Conservation (phyloP, 2,888 invertebrate species). For the Mesopsocus fuscifrons region DNA sequence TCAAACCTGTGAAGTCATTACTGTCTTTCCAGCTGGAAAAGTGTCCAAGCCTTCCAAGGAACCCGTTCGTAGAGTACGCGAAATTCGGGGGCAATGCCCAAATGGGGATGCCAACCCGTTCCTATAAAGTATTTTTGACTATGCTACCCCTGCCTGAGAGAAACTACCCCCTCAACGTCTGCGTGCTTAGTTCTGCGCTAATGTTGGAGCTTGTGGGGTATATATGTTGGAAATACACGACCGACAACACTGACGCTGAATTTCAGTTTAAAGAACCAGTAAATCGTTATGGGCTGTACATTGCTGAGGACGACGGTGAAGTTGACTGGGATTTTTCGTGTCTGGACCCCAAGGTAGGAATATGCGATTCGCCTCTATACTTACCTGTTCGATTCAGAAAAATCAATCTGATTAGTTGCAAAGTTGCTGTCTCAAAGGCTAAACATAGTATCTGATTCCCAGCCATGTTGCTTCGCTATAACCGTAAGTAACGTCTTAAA, state of each 20-base stretch:
- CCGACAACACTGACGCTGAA: slow-evolving; percentile 25
- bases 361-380: no score
- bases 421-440: no score
- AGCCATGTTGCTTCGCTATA: no score
- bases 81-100: slow-evolving; percentile 79
- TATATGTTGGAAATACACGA: slow-evolving; percentile 61
- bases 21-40: slow-evolving; percentile 57
- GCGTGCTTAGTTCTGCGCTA: slow-evolving; percentile 65
- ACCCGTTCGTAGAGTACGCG: slow-evolving; percentile 77
- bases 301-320: slow-evolving; percentile 93
- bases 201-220: slow-evolving; percentile 83
- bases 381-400: no score
- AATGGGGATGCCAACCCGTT: slow-evolving; percentile 56
- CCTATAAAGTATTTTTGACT: slow-evolving; percentile 76
- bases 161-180: slow-evolving; percentile 64
- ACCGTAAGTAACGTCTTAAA: no score
- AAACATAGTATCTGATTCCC: no score
- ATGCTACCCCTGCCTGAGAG: slow-evolving; percentile 66
- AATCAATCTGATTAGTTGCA: no score
- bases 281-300: slow-evolving; percentile 70
- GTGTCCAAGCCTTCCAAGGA: slow-evolving; percentile 55
- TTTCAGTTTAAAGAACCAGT: slow-evolving; percentile 31
- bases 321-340: slow-evolving; percentile 86
- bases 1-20: slow-evolving; percentile 30
- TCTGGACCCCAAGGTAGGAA: slow-evolving; percentile 48